These are phyloP conservation scores for Tyto alba DNA, from an alignment of 2,113 vertebrate species.

Conservation along the genomic window DNA sequence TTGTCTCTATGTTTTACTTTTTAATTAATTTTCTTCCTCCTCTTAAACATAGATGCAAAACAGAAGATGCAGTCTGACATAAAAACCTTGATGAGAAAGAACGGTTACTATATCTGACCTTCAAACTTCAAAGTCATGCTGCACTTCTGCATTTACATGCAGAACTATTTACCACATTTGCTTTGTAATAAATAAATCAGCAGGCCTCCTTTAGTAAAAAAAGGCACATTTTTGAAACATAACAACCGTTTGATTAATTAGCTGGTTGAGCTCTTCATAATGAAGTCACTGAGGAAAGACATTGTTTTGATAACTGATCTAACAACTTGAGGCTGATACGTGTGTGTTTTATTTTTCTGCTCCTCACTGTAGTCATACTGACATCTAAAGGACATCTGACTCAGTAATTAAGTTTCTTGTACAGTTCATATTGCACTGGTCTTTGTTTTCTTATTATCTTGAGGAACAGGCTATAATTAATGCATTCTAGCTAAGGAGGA, in stretches of 20 bases:
- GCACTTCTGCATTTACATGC: background rate
- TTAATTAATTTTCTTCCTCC: background rate
- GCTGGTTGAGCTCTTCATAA: background rate
- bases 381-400: slow-evolving; percentile 52
- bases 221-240: background rate
- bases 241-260: background rate
- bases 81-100: slow-evolving; percentile 2
- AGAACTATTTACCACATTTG: background rate
- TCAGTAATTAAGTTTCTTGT: slow-evolving; percentile 42
- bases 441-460: slow-evolving; percentile 36
- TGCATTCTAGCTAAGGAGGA: background rate
- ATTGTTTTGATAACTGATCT: slow-evolving; percentile 49
- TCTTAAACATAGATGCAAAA: background rate
- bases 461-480: slow-evolving; percentile 9
- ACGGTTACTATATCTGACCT: slow-evolving; percentile 49
- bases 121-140: slow-evolving; percentile 52
- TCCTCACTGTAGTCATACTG: slow-evolving; percentile 26
- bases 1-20: background rate
- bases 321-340: background rate
- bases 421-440: background rate
- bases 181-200: slow-evolving; percentile 7
- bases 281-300: slow-evolving; percentile 19
- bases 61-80: slow-evolving; percentile 1
- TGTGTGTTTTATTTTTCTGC: slow-evolving; percentile 7
- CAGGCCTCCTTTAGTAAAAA: background rate